Percentiles rank a stretch among this genome's conserved stretches.
Evolutionary conservation across 2,113 vertebrate species (phyloP).

Genomic region (Notothenia rossii): DNA sequence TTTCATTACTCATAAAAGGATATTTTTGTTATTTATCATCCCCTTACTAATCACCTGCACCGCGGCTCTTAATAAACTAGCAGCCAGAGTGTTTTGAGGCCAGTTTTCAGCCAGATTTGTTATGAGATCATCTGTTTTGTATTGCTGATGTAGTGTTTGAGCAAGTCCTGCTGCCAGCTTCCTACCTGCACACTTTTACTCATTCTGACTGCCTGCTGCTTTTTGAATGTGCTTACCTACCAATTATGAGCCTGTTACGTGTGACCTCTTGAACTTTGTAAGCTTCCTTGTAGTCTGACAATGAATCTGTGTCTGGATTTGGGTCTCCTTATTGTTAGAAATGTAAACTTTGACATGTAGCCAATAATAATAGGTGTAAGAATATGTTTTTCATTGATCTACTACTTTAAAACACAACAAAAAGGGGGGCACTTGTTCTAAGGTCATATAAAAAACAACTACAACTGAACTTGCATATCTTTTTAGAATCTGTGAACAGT

Average conservation of each 20-base stretch:
- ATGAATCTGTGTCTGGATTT: neutral
- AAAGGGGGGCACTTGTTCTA: no score
- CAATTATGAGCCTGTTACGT: neutral
- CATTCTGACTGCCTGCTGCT: slow-evolving; percentile 1
- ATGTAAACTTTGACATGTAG: neutral
- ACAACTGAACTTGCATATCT: no score
- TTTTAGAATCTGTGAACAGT: no score
- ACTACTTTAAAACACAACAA: no score
- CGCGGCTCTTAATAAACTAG: neutral
- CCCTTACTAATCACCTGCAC: neutral
- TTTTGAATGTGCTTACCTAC: neutral
- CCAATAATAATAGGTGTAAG: no score
- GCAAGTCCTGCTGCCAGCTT: neutral
- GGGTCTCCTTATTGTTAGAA: neutral
- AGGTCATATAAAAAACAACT: no score
- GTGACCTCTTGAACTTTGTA: slow-evolving; percentile 7
- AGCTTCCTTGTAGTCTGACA: neutral
- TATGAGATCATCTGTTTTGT: neutral
- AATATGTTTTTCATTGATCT: no score
- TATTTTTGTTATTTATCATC: neutral
- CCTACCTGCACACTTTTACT: neutral
- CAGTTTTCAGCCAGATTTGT: neutral
- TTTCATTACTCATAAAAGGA: neutral
- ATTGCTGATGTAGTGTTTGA: neutral
- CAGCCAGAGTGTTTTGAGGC: neutral